Percentiles rank a stretch among this genome's conserved stretches.
phyloP scores from a whole-genome alignment of 2,888 invertebrate species.

The Notodonta dromedarius region DNA sequence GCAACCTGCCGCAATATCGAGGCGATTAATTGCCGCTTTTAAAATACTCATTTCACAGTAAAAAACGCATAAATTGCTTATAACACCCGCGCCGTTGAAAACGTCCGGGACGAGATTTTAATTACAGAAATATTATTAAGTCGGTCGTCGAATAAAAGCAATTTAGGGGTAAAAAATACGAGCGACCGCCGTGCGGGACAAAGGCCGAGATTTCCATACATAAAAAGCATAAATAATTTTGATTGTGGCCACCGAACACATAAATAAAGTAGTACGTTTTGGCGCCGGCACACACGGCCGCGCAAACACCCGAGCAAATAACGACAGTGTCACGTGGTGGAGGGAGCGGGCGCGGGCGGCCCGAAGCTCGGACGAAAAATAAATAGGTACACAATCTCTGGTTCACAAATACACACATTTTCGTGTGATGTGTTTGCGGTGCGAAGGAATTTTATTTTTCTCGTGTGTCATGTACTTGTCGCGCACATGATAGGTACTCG shows the following conservation, averaged over 20 bases:
- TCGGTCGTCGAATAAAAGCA: slow-evolving; percentile 73
- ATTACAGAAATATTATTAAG: slow-evolving; percentile 81
- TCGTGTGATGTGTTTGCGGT: slow-evolving; percentile 78
- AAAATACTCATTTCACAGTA: slow-evolving; percentile 47
- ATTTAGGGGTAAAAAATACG: slow-evolving; percentile 58
- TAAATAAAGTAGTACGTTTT: slow-evolving; percentile 73
- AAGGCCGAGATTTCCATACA: slow-evolving; percentile 72
- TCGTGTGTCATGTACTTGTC: slow-evolving; percentile 45
- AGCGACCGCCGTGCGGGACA: slow-evolving; percentile 51
- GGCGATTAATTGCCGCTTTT: slow-evolving; percentile 57
- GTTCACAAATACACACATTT: slow-evolving; percentile 73
- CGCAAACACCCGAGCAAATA: slow-evolving; percentile 69
- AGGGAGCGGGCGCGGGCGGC: slow-evolving; percentile 34
- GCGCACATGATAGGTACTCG: slow-evolving; percentile 32
- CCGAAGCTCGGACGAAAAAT: slow-evolving; percentile 62
- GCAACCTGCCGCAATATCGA: slow-evolving; percentile 42
- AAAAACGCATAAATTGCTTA: slow-evolving; percentile 62
- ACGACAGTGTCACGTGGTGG: slow-evolving; percentile 60
- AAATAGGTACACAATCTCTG: slow-evolving; percentile 77
- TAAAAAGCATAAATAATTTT: slow-evolving; percentile 79
- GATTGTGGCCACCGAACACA: slow-evolving; percentile 70
- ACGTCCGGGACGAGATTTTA: slow-evolving; percentile 71
- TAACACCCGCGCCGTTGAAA: slow-evolving; percentile 58
- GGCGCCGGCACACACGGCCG: slow-evolving; percentile 53
- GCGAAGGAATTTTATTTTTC: slow-evolving; percentile 59